phyloP scores from a whole-genome alignment of 2,797 vertebrate genomes.

The Pipistrellus pygmaeus region DNA sequence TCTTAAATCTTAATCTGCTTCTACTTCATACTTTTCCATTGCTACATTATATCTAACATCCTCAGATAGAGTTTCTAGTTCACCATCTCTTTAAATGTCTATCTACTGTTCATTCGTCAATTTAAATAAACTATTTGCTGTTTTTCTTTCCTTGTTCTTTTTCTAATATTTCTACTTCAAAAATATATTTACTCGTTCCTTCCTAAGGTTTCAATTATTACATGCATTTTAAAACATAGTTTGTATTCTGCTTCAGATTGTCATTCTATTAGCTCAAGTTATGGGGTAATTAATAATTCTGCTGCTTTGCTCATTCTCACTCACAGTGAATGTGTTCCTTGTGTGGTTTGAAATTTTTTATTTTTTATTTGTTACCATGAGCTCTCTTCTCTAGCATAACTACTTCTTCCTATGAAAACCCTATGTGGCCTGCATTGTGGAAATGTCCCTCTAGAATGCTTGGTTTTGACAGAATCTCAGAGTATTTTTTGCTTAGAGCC shows the following conservation, averaged over 20 bases:
- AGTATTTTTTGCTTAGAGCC: neutral
- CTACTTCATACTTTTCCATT: neutral
- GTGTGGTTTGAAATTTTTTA: neutral
- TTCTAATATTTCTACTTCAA: neutral
- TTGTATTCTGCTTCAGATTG: neutral
- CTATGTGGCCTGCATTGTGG: neutral
- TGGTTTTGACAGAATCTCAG: neutral
- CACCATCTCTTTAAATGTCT: neutral
- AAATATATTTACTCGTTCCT: neutral
- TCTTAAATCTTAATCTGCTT: neutral
- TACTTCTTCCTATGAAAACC: neutral
- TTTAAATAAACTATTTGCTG: neutral
- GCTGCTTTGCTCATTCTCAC: neutral
- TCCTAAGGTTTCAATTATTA: neutral
- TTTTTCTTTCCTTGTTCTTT: neutral
- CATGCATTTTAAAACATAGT: slow-evolving; percentile 27
- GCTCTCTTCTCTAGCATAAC: neutral
- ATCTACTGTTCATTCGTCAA: neutral
- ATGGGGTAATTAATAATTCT: neutral
- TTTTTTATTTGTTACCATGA: slow-evolving; percentile 24
- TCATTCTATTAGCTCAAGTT: neutral
- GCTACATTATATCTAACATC: neutral
- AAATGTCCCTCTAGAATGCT: neutral
- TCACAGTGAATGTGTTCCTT: neutral
- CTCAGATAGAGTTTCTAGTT: neutral